phyloP scores from a whole-genome alignment of 2,888 invertebrate genomes.

The Drosophila anomelani region DNA sequence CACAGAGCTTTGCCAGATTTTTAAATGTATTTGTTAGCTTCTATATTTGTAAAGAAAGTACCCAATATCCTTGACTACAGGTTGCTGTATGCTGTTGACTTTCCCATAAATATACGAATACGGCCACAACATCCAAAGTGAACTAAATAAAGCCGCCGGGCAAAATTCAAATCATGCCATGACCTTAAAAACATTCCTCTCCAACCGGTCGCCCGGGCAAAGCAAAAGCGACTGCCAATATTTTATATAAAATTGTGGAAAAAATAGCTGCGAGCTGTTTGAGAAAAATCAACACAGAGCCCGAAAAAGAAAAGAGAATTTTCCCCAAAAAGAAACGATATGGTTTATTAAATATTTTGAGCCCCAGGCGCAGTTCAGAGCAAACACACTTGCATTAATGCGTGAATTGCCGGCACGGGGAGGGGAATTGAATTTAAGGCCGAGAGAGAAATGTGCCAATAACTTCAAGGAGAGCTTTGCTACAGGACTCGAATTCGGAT shows the following conservation, averaged over 20 bases:
- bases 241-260: slow-evolving; percentile 62
- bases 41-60: not conserved
- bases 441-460: slow-evolving; percentile 2
- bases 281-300: slow-evolving; percentile 63
- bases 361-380: slow-evolving; percentile 58
- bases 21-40: no score
- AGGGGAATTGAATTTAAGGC: slow-evolving; percentile 13
- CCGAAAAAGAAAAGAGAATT: slow-evolving; percentile 40
- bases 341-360: slow-evolving; percentile 72
- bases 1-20: no score
- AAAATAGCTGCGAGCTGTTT: slow-evolving; percentile 67
- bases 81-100: not conserved
- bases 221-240: slow-evolving; percentile 57
- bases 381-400: slow-evolving; percentile 42
- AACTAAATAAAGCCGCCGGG: slow-evolving; percentile 3
- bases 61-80: not conserved
- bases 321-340: slow-evolving; percentile 55
- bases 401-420: slow-evolving; percentile 1
- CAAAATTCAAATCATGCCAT: slow-evolving; percentile 65
- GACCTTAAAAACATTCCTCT: slow-evolving; percentile 50
- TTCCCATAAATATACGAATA: slow-evolving; percentile 8
- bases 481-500: not conserved
- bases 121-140: slow-evolving; percentile 10
- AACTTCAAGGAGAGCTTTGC: not conserved
- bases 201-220: slow-evolving; percentile 1